Percentiles rank a stretch among this genome's conserved stretches.
Conservation (phyloP, 2,113 vertebrate species). For the Hippoglossus stenolepis region DNA sequence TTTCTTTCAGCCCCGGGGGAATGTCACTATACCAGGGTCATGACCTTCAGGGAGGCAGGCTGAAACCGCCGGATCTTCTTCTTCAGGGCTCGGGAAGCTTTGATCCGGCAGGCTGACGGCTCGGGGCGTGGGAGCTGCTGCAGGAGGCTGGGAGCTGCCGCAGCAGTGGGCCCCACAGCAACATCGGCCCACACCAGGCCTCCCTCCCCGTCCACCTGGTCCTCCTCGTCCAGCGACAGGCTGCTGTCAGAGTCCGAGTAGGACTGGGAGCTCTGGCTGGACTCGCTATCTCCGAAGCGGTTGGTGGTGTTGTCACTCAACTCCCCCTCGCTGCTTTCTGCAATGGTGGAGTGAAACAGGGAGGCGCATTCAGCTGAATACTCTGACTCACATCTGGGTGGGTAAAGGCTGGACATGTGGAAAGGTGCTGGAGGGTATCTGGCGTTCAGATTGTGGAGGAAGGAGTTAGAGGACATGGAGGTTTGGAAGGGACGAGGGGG, state of each 20-base stretch:
- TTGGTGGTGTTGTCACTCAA: conserved; percentile 89
- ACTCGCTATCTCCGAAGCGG: conserved; percentile 90
- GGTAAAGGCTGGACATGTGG: conserved; percentile 48
- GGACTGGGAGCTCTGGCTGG: conserved; percentile 84
- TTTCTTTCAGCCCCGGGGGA: conserved; percentile 36
- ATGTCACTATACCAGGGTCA: conserved; percentile 91
- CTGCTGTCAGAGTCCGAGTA: conserved; percentile 78
- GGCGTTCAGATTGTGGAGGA: conserved; percentile 71
- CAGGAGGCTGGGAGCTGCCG: too few species aligned
- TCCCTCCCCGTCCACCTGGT: conserved; percentile 75
- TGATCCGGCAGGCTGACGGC: conserved; percentile 90
- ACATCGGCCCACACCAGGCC: conserved; percentile 84
- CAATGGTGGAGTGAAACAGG: conserved; percentile 88
- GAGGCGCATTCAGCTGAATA: conserved; percentile 87
- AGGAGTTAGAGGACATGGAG: conserved; percentile 70
- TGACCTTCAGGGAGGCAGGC: conserved; percentile 91
- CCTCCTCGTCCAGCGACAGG: conserved; percentile 70
- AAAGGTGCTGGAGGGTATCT: conserved; percentile 77
- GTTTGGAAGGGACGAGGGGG: conserved; percentile 53
- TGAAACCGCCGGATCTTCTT: conserved; percentile 95
- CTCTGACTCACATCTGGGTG: conserved; percentile 85
- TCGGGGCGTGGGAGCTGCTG: conserved; percentile 78
- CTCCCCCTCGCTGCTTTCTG: conserved; percentile 89
- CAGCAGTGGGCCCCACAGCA: conserved; percentile 69
- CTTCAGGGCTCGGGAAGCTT: conserved; percentile 94